Evolutionary conservation across 2,113 vertebrate genomes (phyloP), one percentile per base, ranked within the genome.

Genomic region (Cebus imitator): DNA sequence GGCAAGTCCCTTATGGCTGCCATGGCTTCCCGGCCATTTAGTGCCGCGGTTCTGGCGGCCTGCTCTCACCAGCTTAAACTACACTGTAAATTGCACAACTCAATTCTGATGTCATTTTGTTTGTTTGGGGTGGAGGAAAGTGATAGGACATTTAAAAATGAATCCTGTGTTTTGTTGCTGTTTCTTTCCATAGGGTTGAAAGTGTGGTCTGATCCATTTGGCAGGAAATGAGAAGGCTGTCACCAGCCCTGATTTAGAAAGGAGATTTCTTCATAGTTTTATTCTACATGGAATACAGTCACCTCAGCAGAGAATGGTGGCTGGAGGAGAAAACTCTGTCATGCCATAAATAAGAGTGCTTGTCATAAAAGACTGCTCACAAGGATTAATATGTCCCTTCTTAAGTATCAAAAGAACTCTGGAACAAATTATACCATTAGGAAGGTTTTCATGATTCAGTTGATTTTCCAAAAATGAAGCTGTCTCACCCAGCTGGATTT

Each of bases 171-270:
- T 45, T 55, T 97, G 35, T 97, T n/a, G 93, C 14, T 97, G 92
- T 98, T 98, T 98, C 82, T 97, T 92, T 76, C 90, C 61, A 4
- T 97, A 99, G 99, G 99, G 91, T 97, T 99, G 91, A 99, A 99
- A 98, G 99, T 99, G 79, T 99, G 99, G 99, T 99, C 99, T 86
- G 99, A 99, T 98, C 99, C 99, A 10, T 99, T 99, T 98, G 98
- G 98, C 98, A 98, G 98, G 96, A 99, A 99, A 78, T 99, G 95
- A 98, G 68, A 75, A 81, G 90, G 85, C 55, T 8, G 0, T 32
- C 95, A 37, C 18, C 85, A 78, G 9, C 52, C 64, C 75, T 57
- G n/a, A 50, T 73, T 52, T 25, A 91, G 93, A 95, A 97, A 92
- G 68, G 72, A 93, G 96, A 93, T 23, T 9, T 96, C 96, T 97